These are phyloP conservation scores for Eucidaris tribuloides DNA, from an alignment of 35 echinoderm and acorn worm genomes.

Conservation along the genomic window DNA sequence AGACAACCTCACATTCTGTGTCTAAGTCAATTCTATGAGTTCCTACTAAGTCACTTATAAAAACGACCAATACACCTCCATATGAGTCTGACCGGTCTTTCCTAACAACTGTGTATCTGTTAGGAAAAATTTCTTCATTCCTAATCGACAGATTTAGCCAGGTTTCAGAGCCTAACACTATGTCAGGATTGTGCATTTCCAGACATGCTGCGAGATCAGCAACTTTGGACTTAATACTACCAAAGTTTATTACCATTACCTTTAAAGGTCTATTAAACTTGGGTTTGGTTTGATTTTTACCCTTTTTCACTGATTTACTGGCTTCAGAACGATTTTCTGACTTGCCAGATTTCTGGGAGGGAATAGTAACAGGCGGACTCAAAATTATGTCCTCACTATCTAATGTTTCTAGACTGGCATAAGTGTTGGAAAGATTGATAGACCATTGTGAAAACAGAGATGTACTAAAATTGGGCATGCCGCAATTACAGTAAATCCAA, in stretches of 20 bases:
- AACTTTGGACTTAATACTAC: neutral
- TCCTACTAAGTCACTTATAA: no score
- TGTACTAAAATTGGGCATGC: slow-evolving; percentile 31
- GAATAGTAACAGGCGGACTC: neutral
- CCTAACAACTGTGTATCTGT: no score
- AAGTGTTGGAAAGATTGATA: slow-evolving; percentile 29
- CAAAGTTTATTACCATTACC: slow-evolving; percentile 17
- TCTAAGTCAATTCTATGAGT: no score
- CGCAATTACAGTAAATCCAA: slow-evolving; percentile 47
- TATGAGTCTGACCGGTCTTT: no score
- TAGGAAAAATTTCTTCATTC: no score
- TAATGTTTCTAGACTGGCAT: neutral
- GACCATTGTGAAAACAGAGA: neutral
- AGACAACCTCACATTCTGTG: no score
- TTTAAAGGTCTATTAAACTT: slow-evolving; percentile 7
- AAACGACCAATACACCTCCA: no score
- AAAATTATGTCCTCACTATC: neutral
- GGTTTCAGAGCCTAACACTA: no score
- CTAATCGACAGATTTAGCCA: no score
- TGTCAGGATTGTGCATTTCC: slow-evolving; percentile 12
- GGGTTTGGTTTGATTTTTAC: neutral
- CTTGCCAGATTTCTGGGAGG: neutral
- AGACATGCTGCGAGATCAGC: neutral
- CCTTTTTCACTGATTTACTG: neutral
- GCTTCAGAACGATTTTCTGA: neutral